Conservation (phyloP, 1,140 invertebrate genomes). For the Trichoplusia ni region DNA sequence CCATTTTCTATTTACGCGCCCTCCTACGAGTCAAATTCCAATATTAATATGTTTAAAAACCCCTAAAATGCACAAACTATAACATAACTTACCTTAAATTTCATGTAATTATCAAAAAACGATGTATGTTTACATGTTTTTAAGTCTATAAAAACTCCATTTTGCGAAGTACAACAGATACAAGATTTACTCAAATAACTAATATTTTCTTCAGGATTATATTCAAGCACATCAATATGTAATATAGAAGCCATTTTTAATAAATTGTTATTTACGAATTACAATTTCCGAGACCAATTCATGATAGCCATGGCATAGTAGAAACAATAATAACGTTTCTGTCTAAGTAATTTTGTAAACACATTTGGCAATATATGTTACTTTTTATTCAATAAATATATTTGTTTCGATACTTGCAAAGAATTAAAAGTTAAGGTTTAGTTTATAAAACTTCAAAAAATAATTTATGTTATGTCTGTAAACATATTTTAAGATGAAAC, state of each 20-base stretch:
- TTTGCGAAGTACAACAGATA: conserved; percentile 38
- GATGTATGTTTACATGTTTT: conserved; percentile 51
- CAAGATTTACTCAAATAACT: conserved; percentile 26
- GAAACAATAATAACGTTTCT: not conserved
- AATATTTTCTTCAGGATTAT: not conserved
- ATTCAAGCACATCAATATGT: conserved; percentile 6
- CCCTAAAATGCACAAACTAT: not conserved
- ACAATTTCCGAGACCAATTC: not conserved
- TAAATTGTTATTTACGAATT: not conserved
- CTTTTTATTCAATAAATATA: too few species aligned
- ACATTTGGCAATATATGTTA: too few species aligned
- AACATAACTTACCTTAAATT: conserved; percentile 45
- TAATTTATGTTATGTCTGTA: too few species aligned
- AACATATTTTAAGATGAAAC: too few species aligned
- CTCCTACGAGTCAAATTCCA: not conserved
- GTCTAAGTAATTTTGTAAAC: too few species aligned
- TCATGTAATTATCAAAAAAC: conserved; percentile 45
- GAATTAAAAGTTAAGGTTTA: too few species aligned
- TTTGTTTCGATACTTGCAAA: too few species aligned
- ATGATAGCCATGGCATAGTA: not conserved
- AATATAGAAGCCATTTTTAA: conserved; percentile 24
- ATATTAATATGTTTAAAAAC: not conserved
- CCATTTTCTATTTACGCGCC: not conserved
- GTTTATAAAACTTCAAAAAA: too few species aligned
- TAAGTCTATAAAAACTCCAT: conserved; percentile 38